These are phyloP conservation scores for Misgurnus mizolepis DNA, from an alignment of 2,113 vertebrate genomes.

Conservation along the genomic window DNA sequence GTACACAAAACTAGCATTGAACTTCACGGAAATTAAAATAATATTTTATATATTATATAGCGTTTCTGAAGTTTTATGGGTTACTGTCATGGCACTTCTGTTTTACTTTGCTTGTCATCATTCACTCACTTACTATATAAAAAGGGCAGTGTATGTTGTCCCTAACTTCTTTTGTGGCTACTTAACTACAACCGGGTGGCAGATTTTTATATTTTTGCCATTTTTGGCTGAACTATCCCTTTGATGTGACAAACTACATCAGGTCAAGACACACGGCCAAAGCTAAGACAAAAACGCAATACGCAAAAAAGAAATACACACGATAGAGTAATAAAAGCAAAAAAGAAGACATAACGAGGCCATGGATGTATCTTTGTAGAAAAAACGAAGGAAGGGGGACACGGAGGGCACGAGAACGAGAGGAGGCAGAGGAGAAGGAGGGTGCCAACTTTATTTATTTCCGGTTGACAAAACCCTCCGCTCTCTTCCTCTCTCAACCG, in stretches of 20 bases:
- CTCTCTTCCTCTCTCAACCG: constrained; percentile 22
- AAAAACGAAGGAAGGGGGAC: constrained; percentile 40
- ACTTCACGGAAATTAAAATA: too few relatives aligned
- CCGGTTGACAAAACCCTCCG: constrained; percentile 63
- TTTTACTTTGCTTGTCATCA: too few relatives aligned
- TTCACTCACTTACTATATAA: too few relatives aligned
- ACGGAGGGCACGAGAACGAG: constrained; percentile 41
- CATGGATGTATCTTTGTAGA: constrained; percentile 37
- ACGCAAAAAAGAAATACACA: background rate
- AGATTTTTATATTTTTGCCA: background rate
- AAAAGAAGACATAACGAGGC: constrained; percentile 46
- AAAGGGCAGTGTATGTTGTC: too few relatives aligned
- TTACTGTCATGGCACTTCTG: too few relatives aligned
- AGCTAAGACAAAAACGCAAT: background rate
- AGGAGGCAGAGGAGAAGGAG: constrained; percentile 46
- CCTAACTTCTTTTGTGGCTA: background rate
- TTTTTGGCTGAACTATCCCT: background rate
- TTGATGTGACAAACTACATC: constrained; percentile 23
- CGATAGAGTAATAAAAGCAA: background rate
- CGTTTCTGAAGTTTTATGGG: too few relatives aligned
- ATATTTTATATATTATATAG: too few relatives aligned
- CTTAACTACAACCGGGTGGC: background rate
- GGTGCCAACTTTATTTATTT: constrained; percentile 62
- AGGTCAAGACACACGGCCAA: background rate
- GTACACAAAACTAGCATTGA: too few relatives aligned